A percentile compares a stretch with the other conserved stretches of the same genome.
Evolutionary conservation across 2,797 vertebrate species (phyloP).

Genomic region (Gallirallus australis): DNA sequence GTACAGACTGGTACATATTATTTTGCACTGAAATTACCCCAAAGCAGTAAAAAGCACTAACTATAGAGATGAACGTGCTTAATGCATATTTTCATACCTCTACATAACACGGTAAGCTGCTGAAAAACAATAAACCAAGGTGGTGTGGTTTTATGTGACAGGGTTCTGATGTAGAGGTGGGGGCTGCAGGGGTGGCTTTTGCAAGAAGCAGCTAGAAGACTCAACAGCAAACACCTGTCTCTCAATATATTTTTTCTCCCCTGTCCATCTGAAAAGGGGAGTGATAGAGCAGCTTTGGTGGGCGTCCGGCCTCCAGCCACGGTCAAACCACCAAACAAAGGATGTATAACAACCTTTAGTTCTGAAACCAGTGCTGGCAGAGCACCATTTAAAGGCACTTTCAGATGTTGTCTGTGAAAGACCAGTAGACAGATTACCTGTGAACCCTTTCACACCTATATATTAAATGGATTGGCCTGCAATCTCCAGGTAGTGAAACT

Average conservation of each 20-base stretch:
- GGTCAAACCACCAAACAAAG: too few relatives aligned
- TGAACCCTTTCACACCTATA: background rate
- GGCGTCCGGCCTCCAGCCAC: too few relatives aligned
- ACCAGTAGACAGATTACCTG: background rate
- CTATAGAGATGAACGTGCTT: background rate
- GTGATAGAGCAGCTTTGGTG: too few relatives aligned
- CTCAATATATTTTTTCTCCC: too few relatives aligned
- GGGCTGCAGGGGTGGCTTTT: too few relatives aligned
- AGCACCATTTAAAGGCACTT: background rate
- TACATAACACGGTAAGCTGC: background rate
- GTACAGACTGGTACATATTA: background rate
- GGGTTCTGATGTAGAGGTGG: too few relatives aligned
- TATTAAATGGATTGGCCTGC: background rate
- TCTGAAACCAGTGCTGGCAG: background rate
- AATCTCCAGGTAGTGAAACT: background rate
- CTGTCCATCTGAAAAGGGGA: too few relatives aligned
- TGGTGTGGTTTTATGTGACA: too few relatives aligned
- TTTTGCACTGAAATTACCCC: background rate
- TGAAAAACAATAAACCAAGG: background rate
- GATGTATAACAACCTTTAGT: background rate
- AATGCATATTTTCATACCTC: background rate
- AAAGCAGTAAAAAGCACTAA: background rate
- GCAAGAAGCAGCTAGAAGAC: too few relatives aligned
- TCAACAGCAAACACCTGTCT: too few relatives aligned
- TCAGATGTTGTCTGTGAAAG: rapidly evolving